Evolutionary conservation across 2,113 vertebrate genomes (phyloP).

Genomic region (Oceanites oceanicus): DNA sequence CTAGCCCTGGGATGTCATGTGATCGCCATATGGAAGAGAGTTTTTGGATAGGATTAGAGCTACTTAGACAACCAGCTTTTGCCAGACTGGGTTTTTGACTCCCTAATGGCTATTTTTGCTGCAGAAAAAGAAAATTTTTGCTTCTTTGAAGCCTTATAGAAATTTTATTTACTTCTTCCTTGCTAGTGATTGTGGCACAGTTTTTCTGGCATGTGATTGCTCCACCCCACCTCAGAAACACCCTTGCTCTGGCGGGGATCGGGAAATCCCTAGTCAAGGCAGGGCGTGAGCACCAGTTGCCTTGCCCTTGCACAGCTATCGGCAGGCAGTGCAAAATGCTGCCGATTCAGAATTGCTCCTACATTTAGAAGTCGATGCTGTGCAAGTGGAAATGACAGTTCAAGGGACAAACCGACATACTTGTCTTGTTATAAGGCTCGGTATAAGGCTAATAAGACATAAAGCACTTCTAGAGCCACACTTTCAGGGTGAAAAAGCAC

Average conservation of each 20-base stretch:
- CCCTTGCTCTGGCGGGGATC: neutral
- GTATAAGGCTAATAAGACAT: neutral
- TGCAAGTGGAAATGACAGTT: neutral
- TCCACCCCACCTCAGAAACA: neutral
- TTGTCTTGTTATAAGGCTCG: neutral
- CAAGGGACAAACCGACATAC: neutral
- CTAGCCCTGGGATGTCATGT: neutral
- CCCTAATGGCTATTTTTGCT: neutral
- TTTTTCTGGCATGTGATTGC: neutral
- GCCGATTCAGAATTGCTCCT: neutral
- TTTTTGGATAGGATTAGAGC: neutral
- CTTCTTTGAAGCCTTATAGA: neutral
- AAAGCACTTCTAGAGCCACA: neutral
- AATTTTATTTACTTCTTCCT: conserved; percentile 1
- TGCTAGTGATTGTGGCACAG: neutral
- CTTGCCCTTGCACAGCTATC: neutral
- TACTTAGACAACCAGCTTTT: neutral
- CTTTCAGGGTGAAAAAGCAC: neutral
- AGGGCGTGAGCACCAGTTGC: neutral
- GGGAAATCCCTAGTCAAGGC: neutral
- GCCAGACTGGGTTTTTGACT: neutral
- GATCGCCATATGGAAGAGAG: neutral
- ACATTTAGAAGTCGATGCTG: neutral
- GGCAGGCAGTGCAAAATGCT: neutral
- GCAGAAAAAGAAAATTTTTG: neutral